Percentiles rank a stretch among this genome's conserved stretches.
Conservation (phyloP, 2,888 invertebrate species). For the Drosophila rellima region DNA sequence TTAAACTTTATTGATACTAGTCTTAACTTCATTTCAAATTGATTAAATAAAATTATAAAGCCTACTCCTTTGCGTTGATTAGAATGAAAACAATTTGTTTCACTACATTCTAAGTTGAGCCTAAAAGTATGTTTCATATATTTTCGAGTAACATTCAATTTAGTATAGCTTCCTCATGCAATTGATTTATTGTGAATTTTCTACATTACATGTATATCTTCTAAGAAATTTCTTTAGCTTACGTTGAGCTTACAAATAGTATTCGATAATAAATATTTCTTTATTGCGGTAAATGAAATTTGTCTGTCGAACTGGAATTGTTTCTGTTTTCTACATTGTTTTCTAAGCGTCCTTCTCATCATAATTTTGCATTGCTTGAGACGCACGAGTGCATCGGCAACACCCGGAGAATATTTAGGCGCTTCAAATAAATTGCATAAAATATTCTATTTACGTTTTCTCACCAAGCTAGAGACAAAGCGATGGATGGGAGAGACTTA, state of each 20-base stretch:
- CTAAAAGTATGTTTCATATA: constrained; percentile 1
- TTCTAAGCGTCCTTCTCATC: constrained; percentile 18
- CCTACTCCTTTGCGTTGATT: not conserved
- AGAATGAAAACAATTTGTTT: not conserved
- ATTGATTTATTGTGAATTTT: not conserved
- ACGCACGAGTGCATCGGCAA: constrained; percentile 74
- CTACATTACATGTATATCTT: constrained; percentile 1
- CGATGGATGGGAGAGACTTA: not conserved
- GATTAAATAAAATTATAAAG: not conserved
- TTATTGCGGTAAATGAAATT: constrained; percentile 24
- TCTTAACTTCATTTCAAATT: not conserved
- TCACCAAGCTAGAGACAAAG: constrained; percentile 10
- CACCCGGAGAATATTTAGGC: constrained; percentile 64
- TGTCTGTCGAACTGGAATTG: constrained; percentile 7
- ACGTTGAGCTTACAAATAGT: not conserved
- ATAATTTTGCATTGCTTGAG: constrained; percentile 59
- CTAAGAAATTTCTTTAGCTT: not conserved
- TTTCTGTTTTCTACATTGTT: constrained; percentile 28
- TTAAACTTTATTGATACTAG: not conserved
- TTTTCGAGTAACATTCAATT: no score
- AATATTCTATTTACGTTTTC: constrained; percentile 76
- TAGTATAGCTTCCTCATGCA: not conserved
- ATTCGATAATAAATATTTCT: constrained; percentile 4
- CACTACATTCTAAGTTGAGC: not conserved
- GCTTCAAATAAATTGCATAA: constrained; percentile 77